Base-by-base conservation (phyloP, 1,140 invertebrate genomes). In the Panulirus ornatus region DNA sequence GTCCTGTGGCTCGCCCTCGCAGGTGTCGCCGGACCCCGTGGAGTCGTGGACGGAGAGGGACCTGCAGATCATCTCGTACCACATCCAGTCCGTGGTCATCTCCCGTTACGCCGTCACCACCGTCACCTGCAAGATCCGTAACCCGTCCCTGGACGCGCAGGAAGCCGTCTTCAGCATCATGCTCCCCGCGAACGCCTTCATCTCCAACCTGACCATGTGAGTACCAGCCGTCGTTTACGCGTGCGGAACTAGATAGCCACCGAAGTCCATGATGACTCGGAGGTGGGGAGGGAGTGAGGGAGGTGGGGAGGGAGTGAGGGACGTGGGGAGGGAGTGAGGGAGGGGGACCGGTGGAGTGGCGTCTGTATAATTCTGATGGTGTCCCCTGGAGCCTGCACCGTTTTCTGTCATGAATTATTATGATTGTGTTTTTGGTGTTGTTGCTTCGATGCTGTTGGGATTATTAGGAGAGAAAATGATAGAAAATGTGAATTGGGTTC, bases 81-180 rank as follows among this genome's bases (percentile, higher is more conserved):
- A 91, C 79, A 90, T 92, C 16, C 91, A 92, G 85, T 91, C 88
- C 8, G 51, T 92, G 81, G 88, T 92, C 19, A 92, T 92, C 27
- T 92, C 91, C 27, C 87, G 91, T 3, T 92, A 92, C 91, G 91
- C 91, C 36, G 91, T 92, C 88, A 92, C 91, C 76, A 92, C 91
- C 76, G 84, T 92, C 78, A 92, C 88, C 42, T 92, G 91, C 44
- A 88, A 63, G 44, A 90, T 92, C 38, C 82, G 88, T 2, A 92
- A 92, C 79, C 85, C 89, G 0, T 34, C 86, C n/a, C 54, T 84
- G 6, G 78, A 87, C 38, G 19, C 87, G 22, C 89, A 87, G 47
- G 88, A 92, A 44, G 91, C 91, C 14, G 36, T 84, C 63, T 92
- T 92, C 71, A 84, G 79, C 73, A 78, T 91, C 36, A 88, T 92